Percentiles rank a stretch among this genome's conserved stretches.
Conservation (phyloP, 2,113 vertebrate genomes). For the Scophthalmus maximus region DNA sequence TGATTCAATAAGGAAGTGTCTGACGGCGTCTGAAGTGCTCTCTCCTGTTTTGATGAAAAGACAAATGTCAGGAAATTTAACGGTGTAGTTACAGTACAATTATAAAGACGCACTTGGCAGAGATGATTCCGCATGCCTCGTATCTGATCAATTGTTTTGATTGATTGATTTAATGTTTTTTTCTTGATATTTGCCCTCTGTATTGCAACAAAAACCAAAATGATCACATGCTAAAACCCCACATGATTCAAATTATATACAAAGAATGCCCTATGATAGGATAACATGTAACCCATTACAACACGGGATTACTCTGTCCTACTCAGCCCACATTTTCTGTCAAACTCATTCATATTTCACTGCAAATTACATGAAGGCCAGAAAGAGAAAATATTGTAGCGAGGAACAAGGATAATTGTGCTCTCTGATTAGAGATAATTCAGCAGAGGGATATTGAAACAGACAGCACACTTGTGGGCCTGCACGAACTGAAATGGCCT, state of each 20-base stretch:
- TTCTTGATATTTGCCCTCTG: no score
- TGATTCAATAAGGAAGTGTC: constrained; percentile 93
- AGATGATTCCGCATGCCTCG: no score
- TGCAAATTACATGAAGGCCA: neutral
- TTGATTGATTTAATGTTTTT: neutral
- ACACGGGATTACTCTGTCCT: no score
- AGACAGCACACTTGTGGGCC: neutral
- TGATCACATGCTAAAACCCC: neutral
- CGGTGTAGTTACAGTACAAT: neutral
- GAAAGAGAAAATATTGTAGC: neutral
- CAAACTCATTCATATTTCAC: neutral
- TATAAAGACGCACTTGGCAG: neutral
- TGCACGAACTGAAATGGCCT: neutral
- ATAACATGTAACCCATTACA: no score
- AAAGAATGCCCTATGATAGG: no score
- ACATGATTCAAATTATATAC: neutral
- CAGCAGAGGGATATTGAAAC: neutral
- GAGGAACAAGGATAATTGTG: neutral
- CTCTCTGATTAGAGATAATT: neutral
- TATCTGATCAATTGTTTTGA: neutral
- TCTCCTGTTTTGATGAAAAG: constrained; percentile 55
- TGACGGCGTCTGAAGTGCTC: constrained; percentile 76
- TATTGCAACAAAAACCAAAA: neutral
- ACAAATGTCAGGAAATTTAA: neutral
- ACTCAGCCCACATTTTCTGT: neutral